phyloP scores from a whole-genome alignment of 2,888 invertebrate genomes.

The Lycophotia porphyrea region DNA sequence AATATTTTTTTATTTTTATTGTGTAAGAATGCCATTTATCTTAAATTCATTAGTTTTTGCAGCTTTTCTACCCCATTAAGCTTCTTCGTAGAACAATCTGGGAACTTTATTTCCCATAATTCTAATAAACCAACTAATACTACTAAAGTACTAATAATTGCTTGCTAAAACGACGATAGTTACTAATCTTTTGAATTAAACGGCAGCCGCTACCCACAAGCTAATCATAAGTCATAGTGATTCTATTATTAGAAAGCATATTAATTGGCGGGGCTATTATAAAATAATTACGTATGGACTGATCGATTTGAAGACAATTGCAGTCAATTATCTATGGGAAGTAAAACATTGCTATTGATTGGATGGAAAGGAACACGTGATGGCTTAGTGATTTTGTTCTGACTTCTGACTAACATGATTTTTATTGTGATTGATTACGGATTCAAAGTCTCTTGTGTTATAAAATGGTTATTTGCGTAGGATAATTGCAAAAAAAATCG shows the following conservation, averaged over 20 bases:
- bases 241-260: slow-evolving; percentile 59
- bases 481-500: neutral
- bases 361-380: slow-evolving; percentile 11
- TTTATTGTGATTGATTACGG: slow-evolving; percentile 3
- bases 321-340: slow-evolving; percentile 68
- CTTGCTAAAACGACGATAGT: neutral
- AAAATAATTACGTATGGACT: slow-evolving; percentile 67
- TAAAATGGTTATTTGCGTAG: neutral
- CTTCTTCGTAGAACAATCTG: no score
- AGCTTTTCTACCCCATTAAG: neutral
- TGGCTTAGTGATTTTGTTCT: neutral
- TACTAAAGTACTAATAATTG: no score
- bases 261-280: slow-evolving; percentile 66
- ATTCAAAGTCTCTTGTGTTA: neutral
- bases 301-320: slow-evolving; percentile 68
- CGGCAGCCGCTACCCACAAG: slow-evolving; percentile 5
- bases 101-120: no score
- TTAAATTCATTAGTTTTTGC: neutral
- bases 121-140: no score
- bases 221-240: slow-evolving; percentile 36
- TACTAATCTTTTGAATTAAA: slow-evolving; percentile 4
- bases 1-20: no score
- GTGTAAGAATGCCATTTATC: no score
- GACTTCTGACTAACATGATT: neutral
- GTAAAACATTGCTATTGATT: slow-evolving; percentile 45